Base-by-base conservation (phyloP, 2,113 vertebrate genomes). In the Cervus canadensis region DNA sequence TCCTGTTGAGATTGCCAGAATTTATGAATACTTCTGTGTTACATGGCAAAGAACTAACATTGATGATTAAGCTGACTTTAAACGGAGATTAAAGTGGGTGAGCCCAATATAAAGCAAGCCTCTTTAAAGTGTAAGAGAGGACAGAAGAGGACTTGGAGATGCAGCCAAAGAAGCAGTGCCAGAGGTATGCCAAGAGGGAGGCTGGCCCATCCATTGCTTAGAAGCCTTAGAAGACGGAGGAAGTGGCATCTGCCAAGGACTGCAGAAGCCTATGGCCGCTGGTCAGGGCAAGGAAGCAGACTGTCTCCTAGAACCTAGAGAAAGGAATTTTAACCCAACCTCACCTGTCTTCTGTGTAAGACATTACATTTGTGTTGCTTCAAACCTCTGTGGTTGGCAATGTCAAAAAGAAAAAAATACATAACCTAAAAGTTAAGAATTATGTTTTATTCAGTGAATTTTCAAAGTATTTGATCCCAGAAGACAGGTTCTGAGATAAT, bases 151-250 rank as follows among this genome's bases (percentile, higher is more conserved):
- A 71, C 10, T 48, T 16, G 33, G 5, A 28, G 10, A 12, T 43
- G 6, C 19, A 43, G 40, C 25, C 6, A 14, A 6, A 25, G n/a
- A 67, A 12, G 30, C 5, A 33, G 7, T 0, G 2, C 3, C 59
- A 50, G 26, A 62, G 71, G 15, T 17, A n/a, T 2, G 1, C 14
- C 0, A 9, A 3, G 1, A 1, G 28, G 43, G 15, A n/a, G 1
- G 19, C 16, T 25, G 0, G 2, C 21, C 6, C 23, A 36, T 5
- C 8, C 3, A 5, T 7, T 30, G 10, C 17, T 88, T 74, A 40
- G 21, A 74, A 74, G 15, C 3, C 23, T 33, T 26, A 25, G 79
- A 19, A 23, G 25, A 50, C 15, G 25, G 12, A 7, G 5, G 26
- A 36, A 78, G 5, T 2, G 4, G 30, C 12, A 15, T 12, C 5